phyloP scores from a whole-genome alignment of 1,140 invertebrate species.

The Drosophila malerkotliana region DNA sequence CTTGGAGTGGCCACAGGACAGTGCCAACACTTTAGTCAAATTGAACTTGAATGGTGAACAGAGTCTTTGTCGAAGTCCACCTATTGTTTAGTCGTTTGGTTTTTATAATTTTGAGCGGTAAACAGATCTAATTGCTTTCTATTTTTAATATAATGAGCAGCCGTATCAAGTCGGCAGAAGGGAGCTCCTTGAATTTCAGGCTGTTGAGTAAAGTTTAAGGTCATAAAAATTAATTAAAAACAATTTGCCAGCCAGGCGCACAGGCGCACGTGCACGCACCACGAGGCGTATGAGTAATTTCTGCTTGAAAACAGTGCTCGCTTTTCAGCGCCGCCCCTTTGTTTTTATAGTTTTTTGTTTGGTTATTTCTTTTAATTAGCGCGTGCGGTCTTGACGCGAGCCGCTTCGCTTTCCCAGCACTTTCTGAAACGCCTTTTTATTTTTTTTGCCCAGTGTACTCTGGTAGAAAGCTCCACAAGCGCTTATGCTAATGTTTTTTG shows the following conservation, averaged over 20 bases:
- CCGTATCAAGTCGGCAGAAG: conserved; percentile 6
- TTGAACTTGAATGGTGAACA: conserved; percentile 24
- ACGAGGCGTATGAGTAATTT: conserved; percentile 63
- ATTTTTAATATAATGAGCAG: conserved; percentile 45
- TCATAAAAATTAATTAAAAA: conserved; percentile 75
- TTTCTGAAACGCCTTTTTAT: no score
- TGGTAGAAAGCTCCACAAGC: conserved; percentile 33
- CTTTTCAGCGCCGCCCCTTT: conserved; percentile 17
- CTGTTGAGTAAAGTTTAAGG: conserved; percentile 57
- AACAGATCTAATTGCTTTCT: conserved; percentile 65
- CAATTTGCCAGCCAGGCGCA: conserved; percentile 65
- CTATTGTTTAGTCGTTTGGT: conserved; percentile 22
- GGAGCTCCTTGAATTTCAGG: conserved; percentile 26
- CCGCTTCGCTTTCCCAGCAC: conserved; percentile 32
- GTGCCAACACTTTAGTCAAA: conserved; percentile 34
- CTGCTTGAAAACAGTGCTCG: conserved; percentile 3
- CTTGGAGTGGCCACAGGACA: conserved; percentile 24
- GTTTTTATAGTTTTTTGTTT: conserved; percentile 48
- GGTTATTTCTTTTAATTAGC: conserved; percentile 76
- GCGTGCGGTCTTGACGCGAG: conserved; percentile 52
- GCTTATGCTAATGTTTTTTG: conserved; percentile 67
- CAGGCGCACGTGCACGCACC: conserved; percentile 61
- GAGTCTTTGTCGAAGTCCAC: conserved; percentile 17
- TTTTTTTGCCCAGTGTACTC: conserved; percentile 35
- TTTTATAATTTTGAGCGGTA: not conserved